phyloP scores from a whole-genome alignment of 2,888 invertebrate species.

The Ceriagrion tenellum region DNA sequence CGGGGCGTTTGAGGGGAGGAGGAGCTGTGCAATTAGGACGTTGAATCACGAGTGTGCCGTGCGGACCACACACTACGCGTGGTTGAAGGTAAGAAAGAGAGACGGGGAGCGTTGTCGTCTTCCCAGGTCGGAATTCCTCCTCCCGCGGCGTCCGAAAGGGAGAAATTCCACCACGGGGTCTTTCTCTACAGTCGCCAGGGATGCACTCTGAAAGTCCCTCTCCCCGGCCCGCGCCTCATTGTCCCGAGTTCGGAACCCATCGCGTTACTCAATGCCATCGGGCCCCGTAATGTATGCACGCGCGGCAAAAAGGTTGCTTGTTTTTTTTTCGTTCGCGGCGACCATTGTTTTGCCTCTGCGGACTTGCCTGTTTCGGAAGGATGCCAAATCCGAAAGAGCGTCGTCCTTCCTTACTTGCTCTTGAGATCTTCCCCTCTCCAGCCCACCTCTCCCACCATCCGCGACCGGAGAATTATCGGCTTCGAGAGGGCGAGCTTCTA shows the following conservation, averaged over 20 bases:
- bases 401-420: background rate
- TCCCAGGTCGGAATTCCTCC: background rate
- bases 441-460: background rate
- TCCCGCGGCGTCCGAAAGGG: background rate
- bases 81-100: background rate
- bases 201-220: background rate
- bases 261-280: conserved; percentile 24
- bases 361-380: conserved; percentile 26
- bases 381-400: background rate
- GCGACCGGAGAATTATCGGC: background rate
- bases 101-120: background rate
- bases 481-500: background rate
- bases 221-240: conserved; percentile 8
- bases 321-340: background rate
- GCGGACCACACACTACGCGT: background rate
- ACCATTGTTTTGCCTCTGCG: background rate
- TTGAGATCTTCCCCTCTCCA: background rate
- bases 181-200: background rate
- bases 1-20: too few species aligned
- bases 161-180: background rate
- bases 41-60: background rate
- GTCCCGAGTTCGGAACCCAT: conserved; percentile 11
- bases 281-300: background rate
- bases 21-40: background rate
- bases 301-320: background rate